Base-by-base conservation (phyloP, 2,797 vertebrate species). In the Ctenopoma multispine region DNA sequence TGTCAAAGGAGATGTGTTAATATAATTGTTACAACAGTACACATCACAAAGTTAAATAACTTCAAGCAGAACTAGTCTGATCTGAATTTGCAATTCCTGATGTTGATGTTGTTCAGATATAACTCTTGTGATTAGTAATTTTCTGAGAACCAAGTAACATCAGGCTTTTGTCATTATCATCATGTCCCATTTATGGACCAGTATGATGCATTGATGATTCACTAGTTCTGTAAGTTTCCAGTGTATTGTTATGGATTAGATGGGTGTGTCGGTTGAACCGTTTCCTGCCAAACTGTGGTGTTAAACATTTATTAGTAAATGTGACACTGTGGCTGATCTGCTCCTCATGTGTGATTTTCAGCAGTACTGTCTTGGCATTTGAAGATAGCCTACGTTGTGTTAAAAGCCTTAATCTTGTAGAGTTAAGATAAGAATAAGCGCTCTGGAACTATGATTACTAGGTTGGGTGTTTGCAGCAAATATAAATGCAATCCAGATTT, bases 181-280 rank as follows among this genome's bases (percentile, higher is more conserved):
- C 49, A 17, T 59, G 46, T 24, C 21, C 14, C 6, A 40, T 14
- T 18, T 24, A 31, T 43, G 54, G 48, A 40, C 13, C 15, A 48
- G 18, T 24, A 20, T 77, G 36, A 6, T n/a, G n/a, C 51, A 63
- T 13, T 34, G 20, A 58, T 61, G 66, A 77, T 8, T 77, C 48
- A 63, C 21, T 7, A 55, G 65, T 74, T 78, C 57, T 48, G 17
- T 27, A 27, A 41, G 40, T 61, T 61, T 56, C 18, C n/a, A 23
- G 14, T 24, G 6, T 29, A 49, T 64, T 48, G 60, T 47, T 51
- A 55, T 51, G 49, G 63, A 53, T 60, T 57, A 2, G 0, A 10
- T 13, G 11, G 5, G 13, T 56, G 40, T 8, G 1, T 55, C 56
- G 44, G 21, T 44, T 49, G 1, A 20, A 31, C 18, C 12, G 54